Conservation (phyloP, 2,888 invertebrate genomes). For the Drosophila infuscata region DNA sequence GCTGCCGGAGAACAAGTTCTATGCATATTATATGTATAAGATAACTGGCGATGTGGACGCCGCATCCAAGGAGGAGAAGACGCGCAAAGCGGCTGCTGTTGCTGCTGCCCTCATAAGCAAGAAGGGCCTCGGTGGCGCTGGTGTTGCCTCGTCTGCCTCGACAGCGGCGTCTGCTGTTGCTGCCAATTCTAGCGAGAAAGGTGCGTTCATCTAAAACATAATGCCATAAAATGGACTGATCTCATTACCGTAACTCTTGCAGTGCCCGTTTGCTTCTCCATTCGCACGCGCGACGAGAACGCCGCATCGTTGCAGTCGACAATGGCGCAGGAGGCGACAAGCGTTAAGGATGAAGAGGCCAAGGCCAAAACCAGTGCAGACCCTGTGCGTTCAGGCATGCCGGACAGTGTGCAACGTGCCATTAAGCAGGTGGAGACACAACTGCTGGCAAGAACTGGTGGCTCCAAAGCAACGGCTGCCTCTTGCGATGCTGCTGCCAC, state of each 20-base stretch:
- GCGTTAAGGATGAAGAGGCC: conserved; percentile 87
- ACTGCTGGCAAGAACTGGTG: conserved; percentile 76
- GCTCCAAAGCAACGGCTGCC: conserved; percentile 36
- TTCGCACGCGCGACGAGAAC: conserved; percentile 90
- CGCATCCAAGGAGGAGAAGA: conserved; percentile 82
- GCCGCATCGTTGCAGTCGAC: conserved; percentile 90
- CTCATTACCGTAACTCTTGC: not conserved
- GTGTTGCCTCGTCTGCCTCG: conserved; percentile 3
- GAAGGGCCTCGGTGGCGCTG: conserved; percentile 64
- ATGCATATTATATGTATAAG: conserved; percentile 92
- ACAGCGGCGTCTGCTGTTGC: conserved; percentile 1
- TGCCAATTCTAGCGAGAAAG: conserved; percentile 28
- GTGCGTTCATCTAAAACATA: conserved; percentile 32
- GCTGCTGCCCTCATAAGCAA: conserved; percentile 80
- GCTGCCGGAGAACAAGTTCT: conserved; percentile 90
- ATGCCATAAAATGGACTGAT: not conserved
- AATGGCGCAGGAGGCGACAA: conserved; percentile 91
- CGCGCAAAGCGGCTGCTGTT: conserved; percentile 81
- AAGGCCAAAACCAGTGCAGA: conserved; percentile 43
- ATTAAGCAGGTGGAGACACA: conserved; percentile 84
- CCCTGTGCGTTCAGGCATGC: conserved; percentile 62
- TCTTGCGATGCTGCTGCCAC: not conserved
- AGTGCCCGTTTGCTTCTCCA: conserved; percentile 94
- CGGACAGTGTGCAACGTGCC: conserved; percentile 83
- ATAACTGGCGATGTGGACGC: conserved; percentile 83